Conservation (phyloP, 1,140 invertebrate species). For the Atopsyche davidsoni region DNA sequence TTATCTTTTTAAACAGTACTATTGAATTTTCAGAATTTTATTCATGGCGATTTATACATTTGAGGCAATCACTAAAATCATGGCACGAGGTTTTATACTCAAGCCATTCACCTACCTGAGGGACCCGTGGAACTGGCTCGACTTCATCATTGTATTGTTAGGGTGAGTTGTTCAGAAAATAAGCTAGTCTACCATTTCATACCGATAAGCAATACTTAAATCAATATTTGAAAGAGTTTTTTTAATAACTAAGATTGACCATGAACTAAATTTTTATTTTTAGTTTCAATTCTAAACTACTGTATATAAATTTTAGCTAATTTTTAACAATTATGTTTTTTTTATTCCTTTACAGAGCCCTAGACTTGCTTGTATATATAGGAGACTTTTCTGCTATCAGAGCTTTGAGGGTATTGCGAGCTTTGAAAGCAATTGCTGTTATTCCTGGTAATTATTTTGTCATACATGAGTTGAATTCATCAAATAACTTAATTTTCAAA, state of each 20-base stretch:
- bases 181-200: too few species aligned
- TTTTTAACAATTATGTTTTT: background rate
- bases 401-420: constrained; percentile 98
- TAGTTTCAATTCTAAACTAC: too few species aligned
- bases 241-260: too few species aligned
- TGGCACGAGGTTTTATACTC: constrained; percentile 98
- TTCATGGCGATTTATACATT: constrained; percentile 99
- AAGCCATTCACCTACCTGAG: constrained; percentile 99
- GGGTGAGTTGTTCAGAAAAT: constrained; percentile 81
- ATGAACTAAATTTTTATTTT: background rate
- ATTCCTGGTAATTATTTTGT: constrained; percentile 79
- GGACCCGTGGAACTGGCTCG: constrained; percentile 99
- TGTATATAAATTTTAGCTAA: background rate
- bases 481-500: background rate
- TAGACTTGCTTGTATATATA: constrained; percentile 97
- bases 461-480: constrained; percentile 16
- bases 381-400: constrained; percentile 96
- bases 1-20: constrained; percentile 11
- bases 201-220: too few species aligned
- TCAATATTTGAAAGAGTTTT: too few species aligned
- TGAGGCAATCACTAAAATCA: constrained; percentile 97
- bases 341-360: constrained; percentile 73
- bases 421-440: constrained; percentile 98
- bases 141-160: constrained; percentile 99
- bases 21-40: constrained; percentile 81